Evolutionary conservation across 2,113 vertebrate genomes (phyloP).

Genomic region (Parus major): DNA sequence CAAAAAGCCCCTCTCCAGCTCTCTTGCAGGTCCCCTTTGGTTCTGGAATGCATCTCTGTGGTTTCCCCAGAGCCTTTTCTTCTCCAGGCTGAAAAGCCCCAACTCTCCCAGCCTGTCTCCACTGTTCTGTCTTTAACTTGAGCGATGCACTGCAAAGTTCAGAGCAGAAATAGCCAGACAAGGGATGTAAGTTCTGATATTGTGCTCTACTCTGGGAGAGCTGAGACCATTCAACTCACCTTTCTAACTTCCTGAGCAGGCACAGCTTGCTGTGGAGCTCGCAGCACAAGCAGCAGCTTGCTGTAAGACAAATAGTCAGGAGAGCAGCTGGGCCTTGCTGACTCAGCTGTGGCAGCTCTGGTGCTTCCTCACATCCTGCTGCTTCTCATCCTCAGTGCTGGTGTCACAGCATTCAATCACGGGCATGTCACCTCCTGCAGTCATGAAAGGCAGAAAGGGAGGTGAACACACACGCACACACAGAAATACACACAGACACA

Average conservation of each 20-base stretch:
- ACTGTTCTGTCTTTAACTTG: not conserved
- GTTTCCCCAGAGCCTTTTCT: not conserved
- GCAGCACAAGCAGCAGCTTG: not conserved
- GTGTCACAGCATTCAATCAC: not conserved
- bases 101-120: not conserved
- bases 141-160: not conserved
- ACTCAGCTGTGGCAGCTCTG: not conserved
- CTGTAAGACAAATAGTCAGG: not conserved
- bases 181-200: not conserved
- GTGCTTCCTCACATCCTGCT: not conserved
- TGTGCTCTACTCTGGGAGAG: not conserved
- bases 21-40: not conserved
- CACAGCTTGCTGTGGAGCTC: accelerated
- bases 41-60: not conserved
- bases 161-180: not conserved
- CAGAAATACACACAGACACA: not conserved
- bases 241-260: not conserved
- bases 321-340: not conserved
- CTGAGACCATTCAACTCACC: not conserved
- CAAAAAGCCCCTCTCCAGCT: not conserved
- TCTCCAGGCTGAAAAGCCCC: not conserved
- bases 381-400: not conserved
- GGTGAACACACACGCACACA: too few relatives aligned
- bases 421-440: not conserved
- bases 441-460: not conserved